phyloP scores from a whole-genome alignment of 35 echinoderm and acorn worm genomes.

The Chiridota heheva region DNA sequence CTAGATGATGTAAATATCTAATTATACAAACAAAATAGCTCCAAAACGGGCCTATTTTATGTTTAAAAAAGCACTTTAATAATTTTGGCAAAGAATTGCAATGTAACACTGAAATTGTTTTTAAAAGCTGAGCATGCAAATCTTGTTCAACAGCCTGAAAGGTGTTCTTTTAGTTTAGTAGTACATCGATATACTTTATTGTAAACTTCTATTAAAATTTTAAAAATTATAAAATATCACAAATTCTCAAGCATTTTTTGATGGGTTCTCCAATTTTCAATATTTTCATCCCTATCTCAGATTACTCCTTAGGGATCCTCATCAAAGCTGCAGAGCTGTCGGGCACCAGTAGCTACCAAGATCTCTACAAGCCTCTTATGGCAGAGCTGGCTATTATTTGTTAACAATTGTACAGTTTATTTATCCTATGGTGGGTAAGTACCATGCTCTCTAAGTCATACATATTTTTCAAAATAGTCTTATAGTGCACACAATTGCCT shows the following conservation, averaged over 20 bases:
- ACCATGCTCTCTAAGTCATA: background rate
- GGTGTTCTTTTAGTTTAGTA: no score
- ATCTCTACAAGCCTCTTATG: conserved; percentile 72
- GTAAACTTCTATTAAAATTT: background rate
- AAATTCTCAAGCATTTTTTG: background rate
- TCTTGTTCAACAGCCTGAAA: no score
- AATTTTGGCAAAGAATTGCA: no score
- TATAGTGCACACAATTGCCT: background rate
- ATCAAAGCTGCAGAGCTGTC: conserved; percentile 76
- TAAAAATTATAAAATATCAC: background rate
- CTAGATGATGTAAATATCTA: no score
- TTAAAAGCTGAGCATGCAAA: no score
- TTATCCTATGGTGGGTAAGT: conserved; percentile 94
- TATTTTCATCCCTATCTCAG: conserved; percentile 38
- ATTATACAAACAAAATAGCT: no score
- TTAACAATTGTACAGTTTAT: conserved; percentile 84
- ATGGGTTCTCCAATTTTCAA: background rate
- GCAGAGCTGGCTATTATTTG: conserved; percentile 76
- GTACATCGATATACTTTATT: background rate
- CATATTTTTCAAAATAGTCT: background rate
- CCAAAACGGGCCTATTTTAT: no score
- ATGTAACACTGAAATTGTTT: no score
- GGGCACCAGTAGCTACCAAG: conserved; percentile 72
- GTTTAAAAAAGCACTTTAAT: no score
- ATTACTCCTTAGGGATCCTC: conserved; percentile 86